Percentiles rank a stretch among this genome's conserved stretches.
phyloP scores from a whole-genome alignment of 2,113 vertebrate species.

The Meleagris gallopavo region DNA sequence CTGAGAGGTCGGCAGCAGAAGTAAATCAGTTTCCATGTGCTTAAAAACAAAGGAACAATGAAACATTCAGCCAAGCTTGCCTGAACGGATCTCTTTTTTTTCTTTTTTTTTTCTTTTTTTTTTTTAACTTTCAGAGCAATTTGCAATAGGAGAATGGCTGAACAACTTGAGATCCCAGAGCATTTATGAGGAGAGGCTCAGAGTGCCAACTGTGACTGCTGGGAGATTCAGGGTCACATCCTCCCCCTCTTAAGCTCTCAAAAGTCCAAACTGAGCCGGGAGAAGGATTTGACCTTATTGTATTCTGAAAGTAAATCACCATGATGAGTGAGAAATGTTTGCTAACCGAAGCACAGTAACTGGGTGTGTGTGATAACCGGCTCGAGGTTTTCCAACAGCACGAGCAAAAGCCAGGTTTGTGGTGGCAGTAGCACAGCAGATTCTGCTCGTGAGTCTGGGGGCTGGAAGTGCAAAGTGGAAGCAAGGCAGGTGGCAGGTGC shows the following conservation, averaged over 20 bases:
- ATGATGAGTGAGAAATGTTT: background rate
- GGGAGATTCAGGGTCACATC: background rate
- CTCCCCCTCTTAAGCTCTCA: background rate
- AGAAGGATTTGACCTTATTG: background rate
- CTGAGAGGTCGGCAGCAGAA: background rate
- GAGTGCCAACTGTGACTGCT: background rate
- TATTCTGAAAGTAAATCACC: background rate
- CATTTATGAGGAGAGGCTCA: background rate
- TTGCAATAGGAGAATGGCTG: constrained; percentile 18
- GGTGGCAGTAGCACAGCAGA: background rate
- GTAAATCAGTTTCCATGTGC: background rate
- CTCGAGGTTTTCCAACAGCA: background rate
- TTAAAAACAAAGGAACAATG: constrained; percentile 45
- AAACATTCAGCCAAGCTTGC: constrained; percentile 40
- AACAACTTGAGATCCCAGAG: background rate
- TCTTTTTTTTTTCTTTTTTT: background rate
- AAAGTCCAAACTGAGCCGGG: background rate
- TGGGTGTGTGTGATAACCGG: accelerated
- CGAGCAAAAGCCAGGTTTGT: background rate
- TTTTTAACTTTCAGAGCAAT: background rate
- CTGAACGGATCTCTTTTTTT: background rate
- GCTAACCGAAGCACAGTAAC: background rate
- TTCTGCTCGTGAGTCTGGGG: background rate
- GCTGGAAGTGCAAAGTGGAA: background rate
- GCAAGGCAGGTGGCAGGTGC: accelerated